Conservation (phyloP, 2,888 invertebrate genomes). For the Torymus aiolomorphi region DNA sequence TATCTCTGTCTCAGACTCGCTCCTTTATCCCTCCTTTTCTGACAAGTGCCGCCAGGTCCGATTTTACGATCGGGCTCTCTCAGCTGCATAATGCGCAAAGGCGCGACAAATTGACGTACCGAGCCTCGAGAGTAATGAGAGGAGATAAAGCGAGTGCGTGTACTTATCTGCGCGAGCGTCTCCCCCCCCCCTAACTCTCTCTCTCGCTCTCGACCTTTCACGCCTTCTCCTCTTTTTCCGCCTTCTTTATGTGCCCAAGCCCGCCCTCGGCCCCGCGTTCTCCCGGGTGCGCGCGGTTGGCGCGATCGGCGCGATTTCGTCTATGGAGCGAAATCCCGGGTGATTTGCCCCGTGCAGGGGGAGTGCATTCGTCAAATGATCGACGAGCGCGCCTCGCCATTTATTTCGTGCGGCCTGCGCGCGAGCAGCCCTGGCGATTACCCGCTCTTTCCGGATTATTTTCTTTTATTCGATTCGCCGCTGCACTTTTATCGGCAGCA, state of each 20-base stretch:
- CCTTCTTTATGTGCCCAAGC: background rate
- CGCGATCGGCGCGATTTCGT: too few species aligned
- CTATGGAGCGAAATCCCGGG: too few species aligned
- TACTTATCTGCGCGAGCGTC: constrained; percentile 48
- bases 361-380: constrained; percentile 10
- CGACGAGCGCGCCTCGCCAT: constrained; percentile 7
- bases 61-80: constrained; percentile 38
- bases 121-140: constrained; percentile 32
- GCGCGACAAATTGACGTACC: constrained; percentile 40
- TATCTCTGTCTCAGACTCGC: background rate
- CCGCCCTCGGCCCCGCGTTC: background rate
- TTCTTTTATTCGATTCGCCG: constrained; percentile 3
- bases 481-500: background rate
- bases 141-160: constrained; percentile 29
- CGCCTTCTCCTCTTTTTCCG: constrained; percentile 2
- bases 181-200: constrained; percentile 32
- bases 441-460: constrained; percentile 6
- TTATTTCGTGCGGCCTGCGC: too few species aligned
- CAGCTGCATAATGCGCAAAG: constrained; percentile 18
- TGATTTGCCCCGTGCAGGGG: background rate
- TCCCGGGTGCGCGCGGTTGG: too few species aligned
- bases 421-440: background rate
- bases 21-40: constrained; percentile 4
- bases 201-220: constrained; percentile 17
- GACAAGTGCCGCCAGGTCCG: constrained; percentile 22